Evolutionary conservation across 2,113 vertebrate species (phyloP), one percentile per base, ranked within the genome.

Genomic region (Pionites leucogaster): DNA sequence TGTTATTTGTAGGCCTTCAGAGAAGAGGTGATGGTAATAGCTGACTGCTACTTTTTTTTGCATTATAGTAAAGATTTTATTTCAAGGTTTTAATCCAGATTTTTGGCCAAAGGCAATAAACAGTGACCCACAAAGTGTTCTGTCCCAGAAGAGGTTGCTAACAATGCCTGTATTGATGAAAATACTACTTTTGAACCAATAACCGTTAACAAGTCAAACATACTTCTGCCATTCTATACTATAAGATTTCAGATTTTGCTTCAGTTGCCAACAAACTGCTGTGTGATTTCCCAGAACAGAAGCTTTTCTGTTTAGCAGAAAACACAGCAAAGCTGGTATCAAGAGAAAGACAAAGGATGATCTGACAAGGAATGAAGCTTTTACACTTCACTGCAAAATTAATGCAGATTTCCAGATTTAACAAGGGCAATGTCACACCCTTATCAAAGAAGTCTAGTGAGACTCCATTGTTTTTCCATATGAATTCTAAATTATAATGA

Each of bases 401-500:
- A 65, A 64, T 90, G 65, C 60, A 65, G 29, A 95, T 80, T 47
- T 71, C 52, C 69, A 82, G 41, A 88, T 81, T 70, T 93, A 95
- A 92, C 52, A 68, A 96, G 33, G 95, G 13, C 77, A 92, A 91
- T 87, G 89, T 95, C 84, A 97, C 92, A 69, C 37, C 9, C 41
- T 79, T 94, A 95, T 57, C 49, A 91, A 87, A 93, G 74, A 55
- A 95, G 64, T 67, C 93, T 95, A 82, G 31, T 31, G 95, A 96
- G 81, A 92, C 44, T 93, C 67, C 11, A 55, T 90, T 96, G 67
- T 77, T 88, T 97, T 96, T 65, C 76, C 65, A 13, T 78, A 93
- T 90, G n/a, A 96, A 77, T 94, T 96, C 64, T 87, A 79, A 97
- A 96, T 94, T 84, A 82, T 91, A 93, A 96, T 67, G 90, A 82